Conservation (phyloP, 2,888 invertebrate genomes). For the Pecten maximus region DNA sequence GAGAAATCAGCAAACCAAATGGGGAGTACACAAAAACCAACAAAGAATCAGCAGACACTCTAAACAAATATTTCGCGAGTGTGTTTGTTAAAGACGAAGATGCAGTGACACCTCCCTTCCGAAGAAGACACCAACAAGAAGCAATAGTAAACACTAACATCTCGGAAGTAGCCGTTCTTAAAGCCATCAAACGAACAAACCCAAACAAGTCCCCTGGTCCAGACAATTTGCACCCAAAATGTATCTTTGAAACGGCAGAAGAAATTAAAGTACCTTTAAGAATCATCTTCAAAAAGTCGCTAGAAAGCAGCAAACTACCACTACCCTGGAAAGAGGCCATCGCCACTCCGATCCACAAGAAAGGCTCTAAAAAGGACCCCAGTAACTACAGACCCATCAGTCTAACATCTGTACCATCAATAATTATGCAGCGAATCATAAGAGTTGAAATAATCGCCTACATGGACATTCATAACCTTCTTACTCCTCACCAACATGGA, state of each 20-base stretch:
- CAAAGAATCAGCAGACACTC: neutral
- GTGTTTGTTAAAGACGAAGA: neutral
- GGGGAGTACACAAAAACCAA: neutral
- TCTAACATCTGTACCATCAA: neutral
- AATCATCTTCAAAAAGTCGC: too few species aligned
- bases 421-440: neutral
- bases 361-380: neutral
- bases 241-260: too few species aligned
- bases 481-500: neutral
- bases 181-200: too few species aligned
- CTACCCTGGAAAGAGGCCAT: too few species aligned
- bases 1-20: neutral
- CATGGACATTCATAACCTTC: neutral
- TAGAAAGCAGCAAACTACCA: too few species aligned
- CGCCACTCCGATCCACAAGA: neutral
- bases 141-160: neutral
- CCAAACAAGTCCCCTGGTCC: too few species aligned
- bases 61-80: neutral
- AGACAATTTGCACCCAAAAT: too few species aligned
- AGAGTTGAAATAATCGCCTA: neutral
- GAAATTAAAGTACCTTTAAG: too few species aligned
- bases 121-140: neutral
- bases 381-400: conserved; percentile 30
- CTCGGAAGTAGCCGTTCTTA: neutral
- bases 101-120: neutral